Base-by-base conservation (phyloP, 2,113 vertebrate species). In the Eleginops maclovinus region DNA sequence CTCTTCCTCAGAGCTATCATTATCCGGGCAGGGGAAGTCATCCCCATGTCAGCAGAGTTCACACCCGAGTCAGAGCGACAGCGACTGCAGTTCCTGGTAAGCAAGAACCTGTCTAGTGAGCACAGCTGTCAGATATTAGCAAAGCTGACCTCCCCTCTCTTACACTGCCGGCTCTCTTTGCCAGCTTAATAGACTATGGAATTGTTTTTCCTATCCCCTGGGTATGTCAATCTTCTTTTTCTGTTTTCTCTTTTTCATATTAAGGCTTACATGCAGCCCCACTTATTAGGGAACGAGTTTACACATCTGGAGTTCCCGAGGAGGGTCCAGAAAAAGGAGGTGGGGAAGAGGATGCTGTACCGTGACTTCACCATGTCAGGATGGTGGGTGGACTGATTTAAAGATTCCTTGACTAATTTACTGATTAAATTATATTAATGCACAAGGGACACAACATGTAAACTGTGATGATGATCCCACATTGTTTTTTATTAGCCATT, bases 221-320 rank as follows among this genome's bases (percentile, higher is more conserved):
- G 79, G 69, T 55, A 17, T 28, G 68, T 85, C 85, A 71, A 19
- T 67, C 74, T 74, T 66, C 44, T 73, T 51, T 64, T 43, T 62
- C 19, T 67, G 7, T 84, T 47, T 61, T 55, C 4, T 49, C 26
- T 55, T 26, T 49, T 72, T 74, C 61, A 40, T 70, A 75, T 88
- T 51, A 58, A 99, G 98, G 98, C 96, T 71, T 98, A 96, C 91
- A 97, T 99, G 95, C 97, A 99, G 94, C 98, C 98, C 47, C 96
- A 98, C 82, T 94, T 99, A 88, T 93, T 99, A 87, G 98, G 98
- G 90, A 99, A 98, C 65, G 97, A 99, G 77, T 99, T 99, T 91
- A 99, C 98, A 72, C 97, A 98, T 93, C 94, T 99, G 93, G 98
- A 99, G 93, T 99, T 99, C 94, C 97, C 98, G 78, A 95, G 97